Evolutionary conservation across 2,113 vertebrate species (phyloP).

Genomic region (Ciconia stormi): DNA sequence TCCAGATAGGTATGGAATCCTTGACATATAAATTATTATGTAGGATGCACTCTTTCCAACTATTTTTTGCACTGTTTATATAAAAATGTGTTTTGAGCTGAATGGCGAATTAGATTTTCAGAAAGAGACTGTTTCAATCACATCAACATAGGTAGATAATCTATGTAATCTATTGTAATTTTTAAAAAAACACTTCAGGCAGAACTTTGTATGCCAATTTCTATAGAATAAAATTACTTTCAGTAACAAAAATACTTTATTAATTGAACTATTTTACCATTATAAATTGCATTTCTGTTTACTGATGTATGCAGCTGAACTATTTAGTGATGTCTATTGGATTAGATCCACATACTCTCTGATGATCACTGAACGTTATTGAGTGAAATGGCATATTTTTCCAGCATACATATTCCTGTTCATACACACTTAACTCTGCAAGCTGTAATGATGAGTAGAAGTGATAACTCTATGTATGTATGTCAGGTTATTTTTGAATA

Average conservation of each 20-base stretch:
- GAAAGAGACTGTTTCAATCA: background rate
- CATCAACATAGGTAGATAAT: background rate
- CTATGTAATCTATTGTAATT: background rate
- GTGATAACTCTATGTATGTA: background rate
- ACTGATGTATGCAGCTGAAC: background rate
- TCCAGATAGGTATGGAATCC: background rate
- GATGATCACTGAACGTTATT: background rate
- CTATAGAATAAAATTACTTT: background rate
- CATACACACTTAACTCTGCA: background rate
- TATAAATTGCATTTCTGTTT: background rate
- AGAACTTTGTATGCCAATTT: background rate
- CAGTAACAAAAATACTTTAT: background rate
- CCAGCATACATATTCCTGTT: background rate
- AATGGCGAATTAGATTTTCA: background rate
- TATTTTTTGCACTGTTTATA: background rate
- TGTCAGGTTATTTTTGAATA: background rate
- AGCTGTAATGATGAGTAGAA: background rate
- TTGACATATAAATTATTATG: background rate
- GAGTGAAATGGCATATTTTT: background rate
- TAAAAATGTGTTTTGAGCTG: background rate
- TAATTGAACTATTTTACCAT: background rate
- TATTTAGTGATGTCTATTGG: background rate
- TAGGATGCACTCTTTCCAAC: background rate
- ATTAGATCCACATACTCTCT: background rate
- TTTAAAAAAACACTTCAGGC: background rate